These are phyloP conservation scores for Andricus quercusramuli DNA, from an alignment of 2,888 invertebrate genomes.

Conservation along the genomic window DNA sequence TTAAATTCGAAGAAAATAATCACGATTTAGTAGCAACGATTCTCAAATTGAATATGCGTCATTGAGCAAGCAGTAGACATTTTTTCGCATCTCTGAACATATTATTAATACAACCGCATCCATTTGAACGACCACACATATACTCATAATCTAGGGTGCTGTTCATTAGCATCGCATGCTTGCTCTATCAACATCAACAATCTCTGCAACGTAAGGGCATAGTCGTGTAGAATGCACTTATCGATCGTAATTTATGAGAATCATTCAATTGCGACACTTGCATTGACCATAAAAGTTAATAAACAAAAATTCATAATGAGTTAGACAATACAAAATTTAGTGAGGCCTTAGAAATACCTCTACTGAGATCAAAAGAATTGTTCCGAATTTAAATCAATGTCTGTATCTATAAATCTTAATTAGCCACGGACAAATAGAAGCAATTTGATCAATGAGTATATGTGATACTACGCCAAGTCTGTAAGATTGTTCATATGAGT, in stretches of 20 bases:
- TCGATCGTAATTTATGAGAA: constrained; percentile 10
- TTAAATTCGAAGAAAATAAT: background rate
- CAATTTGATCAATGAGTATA: background rate
- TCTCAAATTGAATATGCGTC: constrained; percentile 27
- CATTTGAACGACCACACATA: constrained; percentile 32
- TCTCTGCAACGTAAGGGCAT: constrained; percentile 31
- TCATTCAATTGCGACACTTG: background rate
- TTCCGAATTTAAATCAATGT: background rate
- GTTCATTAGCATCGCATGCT: constrained; percentile 40
- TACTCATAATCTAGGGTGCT: constrained; percentile 35
- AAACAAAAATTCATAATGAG: background rate
- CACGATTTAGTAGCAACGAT: background rate
- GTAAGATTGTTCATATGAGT: background rate
- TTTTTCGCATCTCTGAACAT: constrained; percentile 1
- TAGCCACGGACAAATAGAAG: constrained; percentile 19
- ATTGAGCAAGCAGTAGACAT: constrained; percentile 38
- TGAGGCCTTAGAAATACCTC: too few species aligned
- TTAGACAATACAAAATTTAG: too few species aligned
- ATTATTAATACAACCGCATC: constrained; percentile 34
- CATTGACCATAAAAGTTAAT: background rate
- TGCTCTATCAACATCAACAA: constrained; percentile 36
- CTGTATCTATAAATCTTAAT: constrained; percentile 35
- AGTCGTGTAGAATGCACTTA: constrained; percentile 27
- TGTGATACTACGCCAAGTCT: background rate
- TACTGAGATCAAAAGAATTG: too few species aligned